phyloP scores from a whole-genome alignment of 92 coral and sea anemone species.

The Pocillopora grandis region DNA sequence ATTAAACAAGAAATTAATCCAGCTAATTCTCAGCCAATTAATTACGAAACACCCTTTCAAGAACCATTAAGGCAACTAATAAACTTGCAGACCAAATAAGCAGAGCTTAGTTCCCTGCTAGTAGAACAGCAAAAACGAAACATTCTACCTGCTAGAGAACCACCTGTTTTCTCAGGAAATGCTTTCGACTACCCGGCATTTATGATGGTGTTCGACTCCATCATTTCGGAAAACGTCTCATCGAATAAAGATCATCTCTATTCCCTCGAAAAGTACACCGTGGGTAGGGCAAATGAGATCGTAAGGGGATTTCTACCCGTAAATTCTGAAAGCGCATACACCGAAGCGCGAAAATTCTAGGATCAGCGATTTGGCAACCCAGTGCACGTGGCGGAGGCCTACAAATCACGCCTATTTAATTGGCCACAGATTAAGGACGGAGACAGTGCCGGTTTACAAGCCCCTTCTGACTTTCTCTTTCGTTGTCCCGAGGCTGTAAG shows the following conservation, averaged over 20 bases:
- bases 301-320: slow-evolving; percentile 42
- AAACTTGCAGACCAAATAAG: slow-evolving; percentile 48
- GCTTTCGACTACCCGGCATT: slow-evolving; percentile 52
- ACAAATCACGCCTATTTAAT: slow-evolving; percentile 47
- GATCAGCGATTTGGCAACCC: slow-evolving; percentile 72
- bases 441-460: slow-evolving; percentile 31
- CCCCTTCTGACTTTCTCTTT: slow-evolving; percentile 44
- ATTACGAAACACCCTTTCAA: background rate
- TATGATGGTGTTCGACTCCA: slow-evolving; percentile 38
- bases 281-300: slow-evolving; percentile 38
- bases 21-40: no score
- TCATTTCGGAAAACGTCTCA: slow-evolving; percentile 35
- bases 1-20: no score
- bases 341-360: slow-evolving; percentile 21
- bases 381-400: slow-evolving; percentile 60
- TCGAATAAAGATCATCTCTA: slow-evolving; percentile 24
- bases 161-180: slow-evolving; percentile 42
- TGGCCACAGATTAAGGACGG: slow-evolving; percentile 63
- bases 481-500: slow-evolving; percentile 50
- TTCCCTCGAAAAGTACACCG: slow-evolving; percentile 36
- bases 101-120: slow-evolving; percentile 46
- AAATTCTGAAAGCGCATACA: slow-evolving; percentile 35
- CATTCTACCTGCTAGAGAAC: slow-evolving; percentile 52
- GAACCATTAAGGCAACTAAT: slow-evolving; percentile 35
- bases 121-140: slow-evolving; percentile 42